Percentiles rank a stretch among this genome's conserved stretches.
These are phyloP conservation scores for Luperina nickerlii DNA, from an alignment of 2,888 invertebrate genomes.

Conservation along the genomic window DNA sequence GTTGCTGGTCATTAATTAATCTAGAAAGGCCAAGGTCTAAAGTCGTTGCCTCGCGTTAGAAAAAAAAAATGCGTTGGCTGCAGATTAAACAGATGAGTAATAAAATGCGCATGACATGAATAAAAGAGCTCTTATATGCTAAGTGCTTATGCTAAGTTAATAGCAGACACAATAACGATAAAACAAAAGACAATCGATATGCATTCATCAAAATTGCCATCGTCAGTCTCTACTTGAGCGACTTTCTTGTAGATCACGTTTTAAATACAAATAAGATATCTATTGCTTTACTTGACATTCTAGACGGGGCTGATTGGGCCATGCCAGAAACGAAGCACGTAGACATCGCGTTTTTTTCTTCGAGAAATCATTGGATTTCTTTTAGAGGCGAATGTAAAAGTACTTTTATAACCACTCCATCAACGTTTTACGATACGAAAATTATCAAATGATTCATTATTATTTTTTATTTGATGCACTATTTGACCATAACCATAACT, in stretches of 20 bases:
- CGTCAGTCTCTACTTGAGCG: slow-evolving; percentile 66
- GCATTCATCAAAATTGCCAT: slow-evolving; percentile 66
- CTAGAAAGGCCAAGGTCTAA: slow-evolving; percentile 83
- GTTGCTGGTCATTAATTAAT: slow-evolving; percentile 76
- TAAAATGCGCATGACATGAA: slow-evolving; percentile 38
- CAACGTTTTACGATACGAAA: slow-evolving; percentile 48
- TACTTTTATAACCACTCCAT: slow-evolving; percentile 48
- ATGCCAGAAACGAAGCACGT: slow-evolving; percentile 72
- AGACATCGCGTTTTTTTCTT: slow-evolving; percentile 58
- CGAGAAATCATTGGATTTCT: slow-evolving; percentile 62
- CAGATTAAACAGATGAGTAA: slow-evolving; percentile 54
- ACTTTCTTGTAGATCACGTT: slow-evolving; percentile 73
- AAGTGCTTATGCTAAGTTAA: slow-evolving; percentile 50
- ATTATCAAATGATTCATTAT: slow-evolving; percentile 39
- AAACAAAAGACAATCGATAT: slow-evolving; percentile 50
- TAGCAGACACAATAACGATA: slow-evolving; percentile 48
- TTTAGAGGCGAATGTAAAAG: slow-evolving; percentile 56
- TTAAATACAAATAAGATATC: slow-evolving; percentile 73
- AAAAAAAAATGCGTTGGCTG: slow-evolving; percentile 41
- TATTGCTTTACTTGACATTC: slow-evolving; percentile 76
- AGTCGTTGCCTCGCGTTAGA: slow-evolving; percentile 63
- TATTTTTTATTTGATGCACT: slow-evolving; percentile 53
- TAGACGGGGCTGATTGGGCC: slow-evolving; percentile 68
- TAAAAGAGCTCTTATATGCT: slow-evolving; percentile 43
- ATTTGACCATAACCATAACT: slow-evolving; percentile 43